Evolutionary conservation across 2,888 invertebrate genomes (phyloP).

Genomic region (Lasius platythorax): DNA sequence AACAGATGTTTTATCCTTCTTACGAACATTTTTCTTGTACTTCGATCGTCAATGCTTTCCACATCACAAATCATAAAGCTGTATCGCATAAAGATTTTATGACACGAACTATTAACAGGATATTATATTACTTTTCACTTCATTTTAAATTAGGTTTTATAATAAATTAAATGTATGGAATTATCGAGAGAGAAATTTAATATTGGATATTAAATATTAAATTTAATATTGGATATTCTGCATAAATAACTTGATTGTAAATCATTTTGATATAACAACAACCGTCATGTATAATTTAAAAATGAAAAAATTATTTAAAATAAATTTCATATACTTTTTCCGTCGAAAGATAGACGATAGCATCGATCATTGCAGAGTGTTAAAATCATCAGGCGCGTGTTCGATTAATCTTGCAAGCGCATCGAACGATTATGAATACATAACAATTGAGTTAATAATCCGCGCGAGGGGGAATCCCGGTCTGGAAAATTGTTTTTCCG

Average conservation of each 20-base stretch:
- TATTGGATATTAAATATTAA: neutral
- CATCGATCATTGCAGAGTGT: neutral
- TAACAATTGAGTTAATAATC: slow-evolving; percentile 26
- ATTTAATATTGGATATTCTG: neutral
- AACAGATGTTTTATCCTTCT: slow-evolving; percentile 3
- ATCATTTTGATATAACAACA: slow-evolving; percentile 3
- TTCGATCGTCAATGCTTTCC: neutral
- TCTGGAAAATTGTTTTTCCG: slow-evolving; percentile 43
- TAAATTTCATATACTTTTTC: neutral
- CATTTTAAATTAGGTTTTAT: slow-evolving; percentile 24
- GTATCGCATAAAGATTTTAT: slow-evolving; percentile 11
- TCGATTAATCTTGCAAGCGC: neutral
- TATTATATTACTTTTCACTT: slow-evolving; percentile 33
- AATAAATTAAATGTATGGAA: slow-evolving; percentile 18
- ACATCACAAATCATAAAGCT: neutral
- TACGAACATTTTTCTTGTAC: neutral
- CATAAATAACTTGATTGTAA: slow-evolving; percentile 7
- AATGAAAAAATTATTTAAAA: neutral
- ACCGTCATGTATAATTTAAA: neutral
- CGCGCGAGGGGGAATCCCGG: slow-evolving; percentile 31
- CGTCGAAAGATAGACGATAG: neutral
- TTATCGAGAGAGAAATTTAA: slow-evolving; percentile 30
- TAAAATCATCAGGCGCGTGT: slow-evolving; percentile 10
- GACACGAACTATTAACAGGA: neutral
- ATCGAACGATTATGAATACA: slow-evolving; percentile 8